phyloP scores from a whole-genome alignment of 2,797 vertebrate species.

The Syngnathus acus region DNA sequence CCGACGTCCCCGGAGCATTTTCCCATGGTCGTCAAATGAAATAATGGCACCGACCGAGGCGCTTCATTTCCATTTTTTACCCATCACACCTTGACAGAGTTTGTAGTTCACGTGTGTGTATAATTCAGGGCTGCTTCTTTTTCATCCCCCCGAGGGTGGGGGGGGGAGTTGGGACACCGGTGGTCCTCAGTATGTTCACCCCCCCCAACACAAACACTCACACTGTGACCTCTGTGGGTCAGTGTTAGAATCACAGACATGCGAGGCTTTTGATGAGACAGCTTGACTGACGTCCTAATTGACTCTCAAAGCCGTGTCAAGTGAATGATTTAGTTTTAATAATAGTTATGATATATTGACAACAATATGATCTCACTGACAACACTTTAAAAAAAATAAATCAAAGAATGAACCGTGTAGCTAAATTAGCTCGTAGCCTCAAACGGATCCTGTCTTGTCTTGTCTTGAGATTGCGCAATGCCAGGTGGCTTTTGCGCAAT shows the following conservation, averaged over 20 bases:
- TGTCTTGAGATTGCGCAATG: background rate
- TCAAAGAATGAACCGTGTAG: background rate
- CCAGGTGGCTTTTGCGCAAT: background rate
- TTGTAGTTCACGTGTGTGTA: constrained; percentile 12
- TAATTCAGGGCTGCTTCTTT: constrained; percentile 20
- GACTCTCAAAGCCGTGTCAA: constrained; percentile 19
- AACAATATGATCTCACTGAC: no score
- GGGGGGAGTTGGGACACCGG: background rate
- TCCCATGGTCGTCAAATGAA: constrained; percentile 81
- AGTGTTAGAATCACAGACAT: constrained; percentile 29
- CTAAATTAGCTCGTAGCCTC: background rate
- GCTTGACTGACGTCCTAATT: constrained; percentile 33
- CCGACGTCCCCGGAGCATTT: constrained; percentile 96
- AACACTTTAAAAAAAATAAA: no score
- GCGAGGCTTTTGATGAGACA: constrained; percentile 27
- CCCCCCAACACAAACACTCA: constrained; percentile 16
- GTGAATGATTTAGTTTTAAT: background rate
- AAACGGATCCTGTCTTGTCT: background rate
- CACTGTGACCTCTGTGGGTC: constrained; percentile 44
- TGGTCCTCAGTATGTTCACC: background rate
- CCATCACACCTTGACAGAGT: constrained; percentile 48
- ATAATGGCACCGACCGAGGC: constrained; percentile 87
- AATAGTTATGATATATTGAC: no score
- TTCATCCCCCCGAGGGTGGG: constrained; percentile 28
- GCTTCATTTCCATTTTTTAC: constrained; percentile 80